Evolutionary conservation across 2,888 invertebrate species (phyloP).

Genomic region (Idaea dimidiata): DNA sequence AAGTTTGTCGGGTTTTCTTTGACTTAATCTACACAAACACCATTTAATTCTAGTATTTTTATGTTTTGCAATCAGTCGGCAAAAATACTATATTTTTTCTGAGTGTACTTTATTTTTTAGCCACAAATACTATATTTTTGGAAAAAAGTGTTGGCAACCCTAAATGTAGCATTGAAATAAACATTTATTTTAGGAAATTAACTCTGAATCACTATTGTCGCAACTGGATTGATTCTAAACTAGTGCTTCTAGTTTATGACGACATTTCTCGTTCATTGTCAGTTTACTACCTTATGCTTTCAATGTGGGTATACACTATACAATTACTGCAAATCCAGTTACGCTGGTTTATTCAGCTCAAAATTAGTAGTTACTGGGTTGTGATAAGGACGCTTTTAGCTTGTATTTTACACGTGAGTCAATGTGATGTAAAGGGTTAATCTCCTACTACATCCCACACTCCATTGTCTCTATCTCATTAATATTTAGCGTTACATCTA

Average conservation of each 20-base stretch:
- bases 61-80: too few relatives aligned
- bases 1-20: too few relatives aligned
- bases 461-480: slow-evolving; percentile 54
- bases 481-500: slow-evolving; percentile 42
- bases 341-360: slow-evolving; percentile 26
- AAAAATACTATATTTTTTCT: too few relatives aligned
- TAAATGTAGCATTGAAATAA: not conserved
- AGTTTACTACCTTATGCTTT: slow-evolving; percentile 27
- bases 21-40: too few relatives aligned
- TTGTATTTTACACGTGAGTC: not conserved
- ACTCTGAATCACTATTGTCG: not conserved
- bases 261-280: slow-evolving; percentile 37
- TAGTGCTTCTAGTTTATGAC: slow-evolving; percentile 34
- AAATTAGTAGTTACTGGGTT: not conserved
- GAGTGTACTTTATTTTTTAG: too few relatives aligned
- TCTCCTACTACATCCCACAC: slow-evolving; percentile 55
- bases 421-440: slow-evolving; percentile 42
- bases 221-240: slow-evolving; percentile 30
- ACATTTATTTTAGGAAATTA: not conserved
- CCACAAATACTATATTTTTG: too few relatives aligned
- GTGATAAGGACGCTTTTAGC: not conserved
- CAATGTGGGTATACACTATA: slow-evolving; percentile 34
- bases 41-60: too few relatives aligned
- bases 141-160: too few relatives aligned
- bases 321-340: slow-evolving; percentile 32